These are phyloP conservation scores for Gandaritis pyraliata DNA, from an alignment of 2,888 invertebrate genomes.

Conservation along the genomic window DNA sequence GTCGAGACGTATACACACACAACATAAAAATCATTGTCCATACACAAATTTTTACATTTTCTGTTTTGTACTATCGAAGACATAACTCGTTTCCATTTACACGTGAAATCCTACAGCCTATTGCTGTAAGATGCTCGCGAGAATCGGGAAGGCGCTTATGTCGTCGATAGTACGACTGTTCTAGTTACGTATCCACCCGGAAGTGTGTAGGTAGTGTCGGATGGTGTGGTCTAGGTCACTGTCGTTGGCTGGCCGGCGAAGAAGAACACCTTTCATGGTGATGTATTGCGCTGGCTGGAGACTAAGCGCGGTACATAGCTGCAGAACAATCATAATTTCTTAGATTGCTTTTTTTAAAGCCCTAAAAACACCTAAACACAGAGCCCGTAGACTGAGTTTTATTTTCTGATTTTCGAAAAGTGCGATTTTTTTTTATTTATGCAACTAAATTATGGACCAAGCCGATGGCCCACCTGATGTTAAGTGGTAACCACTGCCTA, in stretches of 20 bases:
- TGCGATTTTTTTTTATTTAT: no score
- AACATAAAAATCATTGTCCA: not conserved
- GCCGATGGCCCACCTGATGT: no score
- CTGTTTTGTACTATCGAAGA: conserved; percentile 19
- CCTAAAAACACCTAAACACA: no score
- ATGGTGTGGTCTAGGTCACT: conserved; percentile 67
- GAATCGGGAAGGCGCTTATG: conserved; percentile 32
- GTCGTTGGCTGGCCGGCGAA: conserved; percentile 85
- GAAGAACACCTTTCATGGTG: conserved; percentile 93
- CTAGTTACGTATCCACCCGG: conserved; percentile 76
- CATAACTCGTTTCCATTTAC: conserved; percentile 25
- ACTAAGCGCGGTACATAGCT: conserved; percentile 91
- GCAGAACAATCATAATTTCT: no score
- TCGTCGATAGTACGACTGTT: conserved; percentile 34
- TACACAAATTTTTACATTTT: not conserved
- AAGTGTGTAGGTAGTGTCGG: conserved; percentile 68
- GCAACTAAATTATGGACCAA: no score
- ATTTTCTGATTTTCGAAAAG: no score
- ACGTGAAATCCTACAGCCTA: conserved; percentile 7
- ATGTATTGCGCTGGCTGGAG: conserved; percentile 94
- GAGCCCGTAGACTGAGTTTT: no score
- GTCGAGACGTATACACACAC: no score
- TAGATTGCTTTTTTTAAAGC: no score
- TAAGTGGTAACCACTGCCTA: no score
- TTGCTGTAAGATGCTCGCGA: conserved; percentile 31